Evolutionary conservation across 2,888 invertebrate genomes (phyloP), one percentile per base, ranked within the genome.

Genomic region (Dinocampus coccinellae): DNA sequence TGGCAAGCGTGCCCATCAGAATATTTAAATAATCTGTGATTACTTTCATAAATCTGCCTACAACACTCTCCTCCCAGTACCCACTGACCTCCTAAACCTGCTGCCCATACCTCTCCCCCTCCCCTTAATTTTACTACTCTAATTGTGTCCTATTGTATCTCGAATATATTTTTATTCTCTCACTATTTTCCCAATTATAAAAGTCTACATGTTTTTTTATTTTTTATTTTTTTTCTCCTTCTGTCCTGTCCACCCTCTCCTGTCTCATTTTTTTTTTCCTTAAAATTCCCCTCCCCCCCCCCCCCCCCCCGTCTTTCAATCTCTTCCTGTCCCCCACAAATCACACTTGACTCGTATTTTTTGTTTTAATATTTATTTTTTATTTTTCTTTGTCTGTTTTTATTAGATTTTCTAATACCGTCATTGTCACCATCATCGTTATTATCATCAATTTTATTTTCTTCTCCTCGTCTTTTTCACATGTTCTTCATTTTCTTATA

Each of bases 1-100:
- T 75, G 77, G 76, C 74, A 76, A 75, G 77, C 79, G 79, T 79
- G 77, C 76, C 82, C 81, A 82, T 84, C 77, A 82, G 84, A 84
- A 85, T 85, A 86, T 86, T 85, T 85, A 86, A 85, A 85, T 85
- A 84, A 86, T 84, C 84, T 83, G 82, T 82, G 83, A 84, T 84
- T 84, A 84, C 80, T 85, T 85, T 86, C 83, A 85, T 86, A 85
- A 86, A 86, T 85, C 85, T 80, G 79, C 74, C 77, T 74, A 72
- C 71, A 69, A 70, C 75, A n/a, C n/a, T n/a, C n/a, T n/a, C n/a
- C n/a, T n/a, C n/a, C n/a, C n/a, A n/a, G n/a, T n/a, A n/a, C n/a
- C n/a, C n/a, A n/a, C n/a, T n/a, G n/a, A n/a, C n/a, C n/a, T n/a
- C n/a, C n/a, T 47, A 47, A 6, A 16, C 29, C 3, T 7, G 29